phyloP scores from a whole-genome alignment of 2,113 vertebrate genomes.

The Tinamus guttatus region DNA sequence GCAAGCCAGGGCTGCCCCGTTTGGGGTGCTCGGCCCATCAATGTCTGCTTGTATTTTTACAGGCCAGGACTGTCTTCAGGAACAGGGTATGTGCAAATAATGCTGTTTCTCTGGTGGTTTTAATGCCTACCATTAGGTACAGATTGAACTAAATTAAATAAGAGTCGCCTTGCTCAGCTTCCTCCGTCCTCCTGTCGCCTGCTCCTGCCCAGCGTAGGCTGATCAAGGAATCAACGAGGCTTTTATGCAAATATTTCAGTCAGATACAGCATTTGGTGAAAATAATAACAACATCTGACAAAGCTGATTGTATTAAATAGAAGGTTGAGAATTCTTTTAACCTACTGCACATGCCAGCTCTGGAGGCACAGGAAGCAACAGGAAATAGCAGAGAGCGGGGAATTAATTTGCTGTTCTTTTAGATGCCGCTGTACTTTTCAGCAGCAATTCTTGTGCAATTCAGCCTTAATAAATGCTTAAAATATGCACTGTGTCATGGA shows the following conservation, averaged over 20 bases:
- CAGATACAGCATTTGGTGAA: background rate
- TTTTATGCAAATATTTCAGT: constrained; percentile 7
- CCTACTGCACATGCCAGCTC: background rate
- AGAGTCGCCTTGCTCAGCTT: constrained; percentile 39
- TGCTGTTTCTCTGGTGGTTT: background rate
- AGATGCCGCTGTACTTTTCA: constrained; percentile 34
- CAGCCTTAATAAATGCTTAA: constrained; percentile 61
- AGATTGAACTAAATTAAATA: constrained; percentile 60
- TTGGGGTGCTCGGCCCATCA: background rate
- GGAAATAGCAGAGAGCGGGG: background rate
- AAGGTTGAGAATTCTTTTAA: constrained; percentile 61
- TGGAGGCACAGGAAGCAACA: background rate
- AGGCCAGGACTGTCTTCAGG: background rate
- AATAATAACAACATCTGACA: constrained; percentile 64
- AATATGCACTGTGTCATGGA: background rate
- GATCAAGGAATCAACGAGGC: constrained; percentile 6
- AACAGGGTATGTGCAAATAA: background rate
- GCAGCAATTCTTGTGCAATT: background rate
- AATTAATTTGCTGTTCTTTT: constrained; percentile 52
- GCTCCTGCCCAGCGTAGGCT: background rate
- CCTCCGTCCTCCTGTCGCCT: background rate
- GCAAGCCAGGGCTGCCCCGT: background rate
- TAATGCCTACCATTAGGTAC: background rate
- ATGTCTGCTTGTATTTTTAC: too few species aligned
- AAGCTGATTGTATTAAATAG: constrained; percentile 65